Evolutionary conservation across 2,888 invertebrate species (phyloP).

Genomic region (Stenotaenia linearis): DNA sequence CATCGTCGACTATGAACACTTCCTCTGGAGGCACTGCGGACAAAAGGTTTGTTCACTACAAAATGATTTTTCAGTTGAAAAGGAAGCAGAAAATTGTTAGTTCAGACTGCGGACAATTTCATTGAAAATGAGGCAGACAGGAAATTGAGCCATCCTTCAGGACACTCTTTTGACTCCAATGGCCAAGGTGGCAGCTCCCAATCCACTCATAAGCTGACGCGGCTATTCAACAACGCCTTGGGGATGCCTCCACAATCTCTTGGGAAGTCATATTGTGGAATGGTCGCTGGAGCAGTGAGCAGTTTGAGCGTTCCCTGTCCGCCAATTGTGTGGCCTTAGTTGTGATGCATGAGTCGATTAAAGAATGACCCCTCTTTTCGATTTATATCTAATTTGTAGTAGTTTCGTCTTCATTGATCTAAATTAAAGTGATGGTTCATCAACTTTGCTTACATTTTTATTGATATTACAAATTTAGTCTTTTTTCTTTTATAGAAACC

Average conservation of each 20-base stretch:
- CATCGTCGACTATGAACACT: constrained; percentile 29
- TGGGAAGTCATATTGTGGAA: constrained; percentile 15
- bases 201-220: constrained; percentile 19
- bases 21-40: constrained; percentile 32
- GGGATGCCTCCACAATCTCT: constrained; percentile 6
- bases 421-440: background rate
- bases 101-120: background rate
- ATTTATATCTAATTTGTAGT: background rate
- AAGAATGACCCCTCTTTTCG: background rate
- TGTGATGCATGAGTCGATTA: constrained; percentile 9
- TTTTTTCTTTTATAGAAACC: too few species aligned
- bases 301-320: background rate
- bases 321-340: background rate
- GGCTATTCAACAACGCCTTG: constrained; percentile 7
- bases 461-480: too few species aligned
- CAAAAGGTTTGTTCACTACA: background rate
- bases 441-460: background rate
- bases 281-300: constrained; percentile 15
- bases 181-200: constrained; percentile 19
- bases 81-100: constrained; percentile 19
- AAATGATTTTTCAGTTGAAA: constrained; percentile 8
- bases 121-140: constrained; percentile 6
- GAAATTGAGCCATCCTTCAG: constrained; percentile 15
- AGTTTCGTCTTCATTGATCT: background rate
- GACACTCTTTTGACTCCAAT: constrained; percentile 15